Evolutionary conservation across 2,113 vertebrate genomes (phyloP), one percentile per base, ranked within the genome.

Genomic region (Phrynosoma blainvillii): DNA sequence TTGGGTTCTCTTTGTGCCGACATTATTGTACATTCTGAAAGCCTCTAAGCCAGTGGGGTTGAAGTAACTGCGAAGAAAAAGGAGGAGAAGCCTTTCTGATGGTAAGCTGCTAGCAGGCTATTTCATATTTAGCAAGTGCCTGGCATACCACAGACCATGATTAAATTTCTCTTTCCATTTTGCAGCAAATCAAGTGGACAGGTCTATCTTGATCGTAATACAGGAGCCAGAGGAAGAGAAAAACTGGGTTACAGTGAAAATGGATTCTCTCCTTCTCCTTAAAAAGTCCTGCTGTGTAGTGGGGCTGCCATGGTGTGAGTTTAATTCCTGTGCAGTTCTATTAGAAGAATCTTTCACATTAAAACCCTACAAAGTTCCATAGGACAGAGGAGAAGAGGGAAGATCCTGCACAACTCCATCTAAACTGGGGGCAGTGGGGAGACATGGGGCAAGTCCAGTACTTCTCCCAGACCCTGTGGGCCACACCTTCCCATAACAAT

Each of bases 11-110:
- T 42, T 1, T 23, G 40, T 30, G 12, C 11, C 5, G 3, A 62
- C 59, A 62, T 62, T 14, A 62, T 62, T 7, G 13, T 0, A 21
- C 40, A 25, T 90, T 89, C 75, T 25, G n/a, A 12, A 68, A 76
- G 84, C 62, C 12, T 59, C 71, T n/a, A 25, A 84, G 70, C 62
- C 74, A 65, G 52, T 75, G 18, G 40, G 18, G 11, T 25, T 23
- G 42, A 73, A 68, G 47, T 52, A 23, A 16, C 21, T 42, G 21
- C 70, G 11, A 1, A 1, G 74, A 78, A 42, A 42, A 2, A 21
- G 9, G 79, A n/a, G 18, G 20, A 74, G 18, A 7, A 0, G 0
- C 71, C 16, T 8, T 5, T 8, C 16, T 8, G 21, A 78, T 1
- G 1, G 3, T 5, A 7, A 10, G 25, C 7, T 1, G 3, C 32